Conservation (phyloP, 2,113 vertebrate species). For the Triplophysa tibetana region DNA sequence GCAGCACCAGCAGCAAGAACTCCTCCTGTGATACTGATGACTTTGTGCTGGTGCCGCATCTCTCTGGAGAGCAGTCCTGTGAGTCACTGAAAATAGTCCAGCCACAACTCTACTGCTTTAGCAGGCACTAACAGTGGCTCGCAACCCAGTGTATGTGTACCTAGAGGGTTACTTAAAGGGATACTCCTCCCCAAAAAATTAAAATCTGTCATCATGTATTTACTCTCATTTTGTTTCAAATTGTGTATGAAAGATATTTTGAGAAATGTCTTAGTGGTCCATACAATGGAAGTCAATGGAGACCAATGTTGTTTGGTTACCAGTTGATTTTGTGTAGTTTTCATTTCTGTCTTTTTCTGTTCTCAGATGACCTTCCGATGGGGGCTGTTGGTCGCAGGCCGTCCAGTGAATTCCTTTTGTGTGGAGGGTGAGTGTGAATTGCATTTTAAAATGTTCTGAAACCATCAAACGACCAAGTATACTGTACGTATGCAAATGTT, state of each 20-base stretch:
- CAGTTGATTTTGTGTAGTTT: not conserved
- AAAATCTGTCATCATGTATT: too few species aligned
- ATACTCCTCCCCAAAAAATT: too few species aligned
- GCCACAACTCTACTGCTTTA: not conserved
- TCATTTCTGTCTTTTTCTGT: slow-evolving; percentile 26
- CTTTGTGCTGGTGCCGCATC: slow-evolving; percentile 94
- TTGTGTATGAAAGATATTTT: too few species aligned
- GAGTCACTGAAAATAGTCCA: slow-evolving; percentile 57
- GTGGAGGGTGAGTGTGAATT: slow-evolving; percentile 84
- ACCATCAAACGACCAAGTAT: not conserved
- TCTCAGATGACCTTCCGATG: slow-evolving; percentile 84
- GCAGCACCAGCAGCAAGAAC: slow-evolving; percentile 93
- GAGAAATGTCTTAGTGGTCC: too few species aligned
- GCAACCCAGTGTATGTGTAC: not conserved
- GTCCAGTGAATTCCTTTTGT: slow-evolving; percentile 91
- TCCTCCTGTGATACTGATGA: slow-evolving; percentile 95
- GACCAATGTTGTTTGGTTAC: not conserved
- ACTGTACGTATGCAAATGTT: slow-evolving; percentile 30
- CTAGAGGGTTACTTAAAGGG: not conserved
- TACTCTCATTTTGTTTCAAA: too few species aligned
- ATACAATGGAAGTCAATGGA: too few species aligned
- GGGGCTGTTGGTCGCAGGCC: slow-evolving; percentile 76
- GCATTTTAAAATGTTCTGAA: not conserved
- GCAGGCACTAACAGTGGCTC: too few species aligned
- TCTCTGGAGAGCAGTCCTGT: slow-evolving; percentile 88